Evolutionary conservation across 2,113 vertebrate genomes (phyloP), one percentile per base, ranked within the genome.

Genomic region (Cyprinus carpio): DNA sequence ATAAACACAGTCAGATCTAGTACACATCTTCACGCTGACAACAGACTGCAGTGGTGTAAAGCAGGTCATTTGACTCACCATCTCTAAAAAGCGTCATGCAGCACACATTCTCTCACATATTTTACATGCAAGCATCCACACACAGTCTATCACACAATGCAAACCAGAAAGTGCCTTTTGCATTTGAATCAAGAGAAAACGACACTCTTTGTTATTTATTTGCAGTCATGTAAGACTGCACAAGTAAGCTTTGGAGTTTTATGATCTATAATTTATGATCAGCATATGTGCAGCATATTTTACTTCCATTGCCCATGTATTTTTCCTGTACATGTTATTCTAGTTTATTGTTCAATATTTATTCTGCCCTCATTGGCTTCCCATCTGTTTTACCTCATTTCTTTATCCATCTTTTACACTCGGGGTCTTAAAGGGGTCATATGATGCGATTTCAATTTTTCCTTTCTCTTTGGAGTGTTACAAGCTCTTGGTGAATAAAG

Each of bases 1-100:
- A 79, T 60, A 40, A 60, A 78, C 20, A n/a, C 31, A 25, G 54
- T 37, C 31, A 62, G 54, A 79, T n/a, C 54, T 60, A 78, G 54
- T 37, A 23, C 6, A 78, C 76, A 40, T 60, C 51, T 78, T 40
- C 29, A 78, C 2, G 34, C 43, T 75, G 37, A 86, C 78, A 81
- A 75, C 69, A 75, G 62, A 86, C 34, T 62, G 40, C 29, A 40
- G 29, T 60, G 51, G 75, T 78, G 54, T 60, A 60, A 60, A 77
- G 15, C 23, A 74, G 18, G 37, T 81, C 34, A 62, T 46, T 43
- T 40, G 23, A 84, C 43, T 78, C 75, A 51, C 20, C 29, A 46
- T 54, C 49, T 77, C 43, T 27, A 60, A 56, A 23, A 58, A 62
- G 20, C 11, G 25, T 25, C 25, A 81, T 56, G 2, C 37, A 69